Conservation (phyloP, 1,140 invertebrate genomes). For the Solenopsis fugax region DNA sequence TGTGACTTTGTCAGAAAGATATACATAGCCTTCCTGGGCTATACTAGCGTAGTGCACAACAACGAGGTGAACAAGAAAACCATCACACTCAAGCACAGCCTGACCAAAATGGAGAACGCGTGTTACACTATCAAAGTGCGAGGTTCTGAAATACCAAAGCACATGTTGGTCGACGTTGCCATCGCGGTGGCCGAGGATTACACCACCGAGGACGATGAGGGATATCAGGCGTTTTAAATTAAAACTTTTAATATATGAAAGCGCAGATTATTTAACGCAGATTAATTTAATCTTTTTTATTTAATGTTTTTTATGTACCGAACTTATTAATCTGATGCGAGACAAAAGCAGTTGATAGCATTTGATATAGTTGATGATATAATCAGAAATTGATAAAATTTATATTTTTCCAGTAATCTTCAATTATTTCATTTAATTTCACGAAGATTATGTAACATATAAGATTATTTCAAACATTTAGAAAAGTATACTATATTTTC, state of each 20-base stretch:
- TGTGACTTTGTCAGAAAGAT: conserved; percentile 91
- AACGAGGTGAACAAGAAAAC: conserved; percentile 92
- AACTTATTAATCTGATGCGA: neutral
- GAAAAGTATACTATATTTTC: neutral
- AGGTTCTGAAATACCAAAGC: conserved; percentile 92
- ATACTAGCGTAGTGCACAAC: conserved; percentile 84
- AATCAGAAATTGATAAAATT: neutral
- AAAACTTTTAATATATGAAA: conserved; percentile 46
- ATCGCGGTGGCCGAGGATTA: conserved; percentile 81
- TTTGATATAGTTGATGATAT: neutral
- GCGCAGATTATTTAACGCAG: neutral
- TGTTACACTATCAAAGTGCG: conserved; percentile 94
- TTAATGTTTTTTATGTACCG: neutral
- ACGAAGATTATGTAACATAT: neutral
- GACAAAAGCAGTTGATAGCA: neutral
- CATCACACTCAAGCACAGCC: conserved; percentile 90
- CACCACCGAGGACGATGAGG: conserved; percentile 86
- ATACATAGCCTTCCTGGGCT: conserved; percentile 90
- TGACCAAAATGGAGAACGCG: conserved; percentile 94
- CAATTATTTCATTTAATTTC: conserved; percentile 13
- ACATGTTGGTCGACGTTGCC: conserved; percentile 89
- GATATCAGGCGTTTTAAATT: conserved; percentile 82
- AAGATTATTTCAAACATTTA: conserved; percentile 1
- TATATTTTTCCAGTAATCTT: neutral
- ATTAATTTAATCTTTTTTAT: neutral